Evolutionary conservation across 35 echinoderm and acorn worm genomes (phyloP).

Genomic region (Hemicentrotus pulcherrimus): DNA sequence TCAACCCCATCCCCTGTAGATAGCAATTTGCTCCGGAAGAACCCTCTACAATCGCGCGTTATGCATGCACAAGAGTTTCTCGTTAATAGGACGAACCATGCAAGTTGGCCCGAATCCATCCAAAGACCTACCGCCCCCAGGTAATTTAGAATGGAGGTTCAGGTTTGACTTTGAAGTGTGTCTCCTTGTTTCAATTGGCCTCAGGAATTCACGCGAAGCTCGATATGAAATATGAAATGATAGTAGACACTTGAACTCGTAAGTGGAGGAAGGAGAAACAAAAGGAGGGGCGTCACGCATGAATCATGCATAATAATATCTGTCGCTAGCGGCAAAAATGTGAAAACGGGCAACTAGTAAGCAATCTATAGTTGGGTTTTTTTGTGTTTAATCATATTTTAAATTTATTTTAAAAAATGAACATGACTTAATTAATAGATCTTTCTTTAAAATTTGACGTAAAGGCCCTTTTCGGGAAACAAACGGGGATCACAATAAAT

Average conservation of each 20-base stretch:
- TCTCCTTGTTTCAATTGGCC: not conserved
- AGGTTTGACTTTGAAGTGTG: not conserved
- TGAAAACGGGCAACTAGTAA: no score
- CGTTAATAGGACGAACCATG: not conserved
- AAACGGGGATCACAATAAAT: no score
- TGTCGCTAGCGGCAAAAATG: no score
- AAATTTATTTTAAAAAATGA: no score
- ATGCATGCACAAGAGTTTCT: not conserved
- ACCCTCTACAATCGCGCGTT: not conserved
- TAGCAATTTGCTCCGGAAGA: not conserved
- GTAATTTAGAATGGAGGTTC: not conserved
- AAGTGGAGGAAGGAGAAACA: not conserved
- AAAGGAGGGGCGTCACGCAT: not conserved
- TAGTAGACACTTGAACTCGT: not conserved
- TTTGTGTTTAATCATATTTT: no score
- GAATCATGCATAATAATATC: not conserved
- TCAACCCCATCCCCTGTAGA: not conserved
- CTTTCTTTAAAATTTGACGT: no score
- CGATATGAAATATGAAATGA: constrained; percentile 19
- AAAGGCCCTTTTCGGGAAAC: no score
- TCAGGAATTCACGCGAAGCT: not conserved
- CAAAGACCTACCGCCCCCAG: not conserved
- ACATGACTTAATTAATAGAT: no score
- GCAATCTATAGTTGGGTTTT: no score
- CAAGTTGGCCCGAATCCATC: not conserved